Base-by-base conservation (phyloP, 1,140 invertebrate genomes). In the Drosophila malerkotliana region DNA sequence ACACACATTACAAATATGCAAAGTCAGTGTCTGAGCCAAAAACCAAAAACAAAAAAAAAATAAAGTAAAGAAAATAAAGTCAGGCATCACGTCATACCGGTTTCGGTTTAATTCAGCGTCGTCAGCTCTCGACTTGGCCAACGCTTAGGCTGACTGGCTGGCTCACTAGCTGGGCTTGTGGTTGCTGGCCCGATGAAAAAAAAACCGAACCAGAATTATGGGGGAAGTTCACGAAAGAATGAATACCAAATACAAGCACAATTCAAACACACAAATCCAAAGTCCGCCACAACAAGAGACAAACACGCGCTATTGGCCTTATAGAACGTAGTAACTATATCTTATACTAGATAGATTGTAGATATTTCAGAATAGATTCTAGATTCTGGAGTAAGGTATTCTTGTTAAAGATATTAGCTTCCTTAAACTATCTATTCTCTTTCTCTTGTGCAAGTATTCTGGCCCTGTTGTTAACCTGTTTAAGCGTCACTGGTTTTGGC, bases 211-310 rank as follows among this genome's bases (percentile, higher is more conserved):
- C 57, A 72, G 55, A 77, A 85, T 74, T 72, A 81, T 79, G 82
- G 78, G 82, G 82, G 82, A 87, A 87, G 78, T 79, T 87, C 82
- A 76, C 56, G 61, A 85, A 85, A 80, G 69, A 80, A 84, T 80
- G 69, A 73, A 81, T 69, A 73, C 56, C 21, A 66, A 72, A 72
- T 53, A 48, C 15, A 58, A 69, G 60, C 21, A 58, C 44, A 64
- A 64, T 21, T 2, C 21, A 21, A 21, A 21, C 21, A 63, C 44
- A 52, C 48, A 64, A 54, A 73, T 55, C 71, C 76, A 60, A 55
- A 78, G 76, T 59, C 68, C 39, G 49, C 41, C 28, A 63, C 52
- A 69, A 24, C 37, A 32, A 81, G 81, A 84, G 81, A 77, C 80
- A 84, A 84, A 85, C 80, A 84, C 80, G 80, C 80, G 80, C n/a